A percentile compares a stretch with the other conserved stretches of the same genome.
phyloP scores from a whole-genome alignment of 2,888 invertebrate genomes.

The Drosophila monieri region DNA sequence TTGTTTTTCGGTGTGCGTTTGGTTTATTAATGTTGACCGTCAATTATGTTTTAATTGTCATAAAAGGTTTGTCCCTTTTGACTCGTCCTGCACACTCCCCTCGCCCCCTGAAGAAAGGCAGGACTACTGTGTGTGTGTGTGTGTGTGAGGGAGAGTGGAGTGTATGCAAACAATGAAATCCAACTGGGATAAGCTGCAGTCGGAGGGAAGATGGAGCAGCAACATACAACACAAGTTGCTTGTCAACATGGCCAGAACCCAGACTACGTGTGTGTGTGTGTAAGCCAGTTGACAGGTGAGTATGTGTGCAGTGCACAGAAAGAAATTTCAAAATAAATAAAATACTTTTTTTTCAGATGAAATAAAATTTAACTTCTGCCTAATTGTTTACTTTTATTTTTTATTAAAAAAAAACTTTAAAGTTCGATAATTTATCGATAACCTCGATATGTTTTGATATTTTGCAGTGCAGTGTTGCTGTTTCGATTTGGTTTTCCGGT shows the following conservation, averaged over 20 bases:
- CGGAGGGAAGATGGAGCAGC: constrained; percentile 21
- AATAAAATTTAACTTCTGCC: neutral
- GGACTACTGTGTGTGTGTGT: constrained; percentile 10
- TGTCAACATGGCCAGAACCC: constrained; percentile 67
- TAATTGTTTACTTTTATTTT: neutral
- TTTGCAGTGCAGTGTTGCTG: constrained; percentile 17
- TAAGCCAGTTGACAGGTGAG: constrained; percentile 68
- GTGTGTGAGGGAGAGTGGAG: constrained; percentile 7
- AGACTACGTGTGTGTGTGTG: constrained; percentile 53
- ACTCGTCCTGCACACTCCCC: constrained; percentile 20
- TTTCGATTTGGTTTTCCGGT: constrained; percentile 47
- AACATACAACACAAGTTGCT: constrained; percentile 43
- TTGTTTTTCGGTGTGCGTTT: constrained; percentile 52
- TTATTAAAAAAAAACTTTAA: neutral
- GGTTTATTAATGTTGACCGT: constrained; percentile 82
- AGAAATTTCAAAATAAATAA: neutral
- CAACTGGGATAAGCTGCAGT: constrained; percentile 72
- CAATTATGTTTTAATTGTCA: constrained; percentile 84
- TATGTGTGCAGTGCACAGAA: constrained; percentile 21
- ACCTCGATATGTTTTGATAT: neutral
- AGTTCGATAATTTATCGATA: neutral
- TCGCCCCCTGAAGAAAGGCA: constrained; percentile 11
- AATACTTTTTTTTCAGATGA: neutral
- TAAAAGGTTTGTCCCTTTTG: constrained; percentile 81
- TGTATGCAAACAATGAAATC: constrained; percentile 70